A percentile compares a stretch with the other conserved stretches of the same genome.
Evolutionary conservation across 2,888 invertebrate genomes (phyloP).

Genomic region (Tridacna crocea): DNA sequence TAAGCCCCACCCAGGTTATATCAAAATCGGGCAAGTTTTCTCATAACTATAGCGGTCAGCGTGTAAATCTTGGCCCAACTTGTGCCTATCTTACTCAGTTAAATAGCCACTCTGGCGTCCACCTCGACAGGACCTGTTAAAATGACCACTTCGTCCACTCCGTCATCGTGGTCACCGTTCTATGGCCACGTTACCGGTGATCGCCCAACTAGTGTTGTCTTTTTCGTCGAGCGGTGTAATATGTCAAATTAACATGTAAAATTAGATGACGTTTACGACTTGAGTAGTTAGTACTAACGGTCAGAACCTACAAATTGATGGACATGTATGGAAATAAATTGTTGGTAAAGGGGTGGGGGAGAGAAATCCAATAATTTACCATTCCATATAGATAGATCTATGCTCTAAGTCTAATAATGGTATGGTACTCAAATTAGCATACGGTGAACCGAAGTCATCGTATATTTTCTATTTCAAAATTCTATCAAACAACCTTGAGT

Average conservation of each 20-base stretch:
- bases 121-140: conserved; percentile 59
- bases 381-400: too few relatives aligned
- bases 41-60: conserved; percentile 25
- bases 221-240: conserved; percentile 16
- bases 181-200: not conserved
- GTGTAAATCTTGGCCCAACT: conserved; percentile 19
- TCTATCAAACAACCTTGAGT: too few relatives aligned
- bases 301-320: conserved; percentile 4
- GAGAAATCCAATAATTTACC: too few relatives aligned
- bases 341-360: too few relatives aligned
- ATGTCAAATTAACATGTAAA: conserved; percentile 36
- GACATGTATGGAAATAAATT: not conserved
- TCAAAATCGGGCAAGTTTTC: conserved; percentile 11
- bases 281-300: conserved; percentile 26
- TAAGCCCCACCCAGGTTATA: conserved; percentile 17
- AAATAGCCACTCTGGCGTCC: conserved; percentile 52
- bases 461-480: too few relatives aligned
- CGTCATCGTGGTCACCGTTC: conserved; percentile 45
- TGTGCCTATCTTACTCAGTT: conserved; percentile 26
- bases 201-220: not conserved
- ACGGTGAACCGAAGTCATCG: too few relatives aligned
- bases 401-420: too few relatives aligned
- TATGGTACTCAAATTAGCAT: too few relatives aligned
- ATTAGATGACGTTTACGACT: conserved; percentile 45
- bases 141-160: conserved; percentile 39